Evolutionary conservation across 2,797 vertebrate species (phyloP).

Genomic region (Mico argentatus): DNA sequence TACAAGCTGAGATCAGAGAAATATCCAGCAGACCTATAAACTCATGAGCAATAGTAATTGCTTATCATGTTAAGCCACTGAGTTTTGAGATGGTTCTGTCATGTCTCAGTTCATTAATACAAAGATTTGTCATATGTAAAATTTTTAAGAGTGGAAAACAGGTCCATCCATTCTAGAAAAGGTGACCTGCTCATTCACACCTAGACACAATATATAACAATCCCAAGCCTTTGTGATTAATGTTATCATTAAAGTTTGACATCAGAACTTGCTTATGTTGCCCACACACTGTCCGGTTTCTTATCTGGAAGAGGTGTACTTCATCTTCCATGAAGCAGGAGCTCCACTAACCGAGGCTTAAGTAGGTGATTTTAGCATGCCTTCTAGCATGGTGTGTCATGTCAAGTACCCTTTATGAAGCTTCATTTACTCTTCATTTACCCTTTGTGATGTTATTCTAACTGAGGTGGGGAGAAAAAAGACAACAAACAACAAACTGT

Average conservation of each 20-base stretch:
- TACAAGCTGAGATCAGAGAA: not conserved
- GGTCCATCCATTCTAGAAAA: not conserved
- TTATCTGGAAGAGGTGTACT: not conserved
- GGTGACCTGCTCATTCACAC: not conserved
- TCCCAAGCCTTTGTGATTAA: not conserved
- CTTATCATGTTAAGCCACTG: not conserved
- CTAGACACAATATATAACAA: not conserved
- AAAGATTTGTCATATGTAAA: not conserved
- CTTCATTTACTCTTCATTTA: not conserved
- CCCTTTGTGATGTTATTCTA: not conserved
- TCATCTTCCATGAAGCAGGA: not conserved
- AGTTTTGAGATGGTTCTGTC: not conserved
- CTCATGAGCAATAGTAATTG: not conserved
- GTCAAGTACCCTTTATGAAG: not conserved
- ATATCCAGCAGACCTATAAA: not conserved
- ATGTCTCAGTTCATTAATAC: not conserved
- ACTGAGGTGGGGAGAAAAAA: not conserved
- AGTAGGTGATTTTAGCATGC: not conserved
- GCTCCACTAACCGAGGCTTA: not conserved
- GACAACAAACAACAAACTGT: not conserved
- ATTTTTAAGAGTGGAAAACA: not conserved
- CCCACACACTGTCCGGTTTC: not conserved
- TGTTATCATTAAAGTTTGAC: not conserved
- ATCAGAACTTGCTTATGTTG: not conserved
- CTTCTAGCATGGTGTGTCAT: not conserved